Conservation (phyloP, 2,888 invertebrate species). For the Hymenopus coronatus region DNA sequence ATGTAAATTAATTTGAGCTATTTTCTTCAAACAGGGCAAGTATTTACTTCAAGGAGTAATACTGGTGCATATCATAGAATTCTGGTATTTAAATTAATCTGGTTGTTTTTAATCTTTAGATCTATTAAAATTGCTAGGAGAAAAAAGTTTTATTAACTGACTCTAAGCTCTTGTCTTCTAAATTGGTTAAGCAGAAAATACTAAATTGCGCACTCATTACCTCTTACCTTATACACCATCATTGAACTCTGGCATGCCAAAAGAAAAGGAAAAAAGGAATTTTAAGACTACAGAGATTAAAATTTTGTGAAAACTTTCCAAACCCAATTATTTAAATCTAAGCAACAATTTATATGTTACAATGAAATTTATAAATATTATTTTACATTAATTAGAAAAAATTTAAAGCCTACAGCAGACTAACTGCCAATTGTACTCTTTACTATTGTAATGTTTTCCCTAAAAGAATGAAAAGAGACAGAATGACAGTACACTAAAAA, state of each 20-base stretch:
- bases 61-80: too few relatives aligned
- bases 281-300: neutral
- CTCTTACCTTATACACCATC: conserved; percentile 36
- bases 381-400: neutral
- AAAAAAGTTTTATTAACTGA: too few relatives aligned
- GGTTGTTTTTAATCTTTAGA: too few relatives aligned
- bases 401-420: neutral
- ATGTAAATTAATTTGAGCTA: too few relatives aligned
- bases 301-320: neutral
- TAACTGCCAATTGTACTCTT: neutral
- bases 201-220: neutral
- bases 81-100: too few relatives aligned
- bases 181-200: neutral
- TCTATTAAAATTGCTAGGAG: too few relatives aligned
- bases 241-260: conserved; percentile 33
- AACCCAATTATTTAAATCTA: neutral
- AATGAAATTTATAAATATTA: neutral
- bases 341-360: neutral
- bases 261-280: conserved; percentile 29
- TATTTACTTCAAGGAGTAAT: too few relatives aligned
- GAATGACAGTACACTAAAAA: neutral
- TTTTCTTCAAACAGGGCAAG: too few relatives aligned
- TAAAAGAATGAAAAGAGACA: neutral
- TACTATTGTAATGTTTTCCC: neutral
- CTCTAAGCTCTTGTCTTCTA: neutral